These are phyloP conservation scores for Clarias platycephalus DNA, from an alignment of 2,797 vertebrate genomes.

Conservation along the genomic window DNA sequence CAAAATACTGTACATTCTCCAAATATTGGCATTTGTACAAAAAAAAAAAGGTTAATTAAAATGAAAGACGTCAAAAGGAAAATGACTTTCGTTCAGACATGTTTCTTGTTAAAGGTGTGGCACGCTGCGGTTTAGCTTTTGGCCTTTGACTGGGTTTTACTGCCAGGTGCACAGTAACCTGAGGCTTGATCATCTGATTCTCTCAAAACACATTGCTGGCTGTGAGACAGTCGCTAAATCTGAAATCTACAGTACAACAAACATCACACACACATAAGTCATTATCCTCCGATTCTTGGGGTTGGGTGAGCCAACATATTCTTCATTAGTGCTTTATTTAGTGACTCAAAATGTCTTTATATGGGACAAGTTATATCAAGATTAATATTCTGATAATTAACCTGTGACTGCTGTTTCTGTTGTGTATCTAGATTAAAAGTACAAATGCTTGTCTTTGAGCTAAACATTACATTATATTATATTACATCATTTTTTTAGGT, in stretches of 20 bases:
- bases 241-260: background rate
- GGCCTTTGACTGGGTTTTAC: constrained; percentile 28
- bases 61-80: background rate
- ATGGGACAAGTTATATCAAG: background rate
- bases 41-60: constrained; percentile 25
- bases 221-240: background rate
- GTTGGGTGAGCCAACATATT: background rate
- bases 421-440: background rate
- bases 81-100: constrained; percentile 49
- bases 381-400: background rate
- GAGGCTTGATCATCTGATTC: constrained; percentile 25
- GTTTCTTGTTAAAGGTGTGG: constrained; percentile 46
- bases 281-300: background rate
- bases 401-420: background rate
- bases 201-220: background rate
- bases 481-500: background rate
- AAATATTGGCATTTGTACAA: background rate
- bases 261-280: background rate
- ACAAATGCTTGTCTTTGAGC: background rate
- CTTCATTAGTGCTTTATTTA: constrained; percentile 13
- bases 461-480: background rate
- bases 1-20: background rate
- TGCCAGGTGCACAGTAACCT: constrained; percentile 7
- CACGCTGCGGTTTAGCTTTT: constrained; percentile 13
- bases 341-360: background rate